A percentile compares a stretch with the other conserved stretches of the same genome.
These are phyloP conservation scores for Apotomis turbidana DNA, from an alignment of 2,888 invertebrate species.

Conservation along the genomic window DNA sequence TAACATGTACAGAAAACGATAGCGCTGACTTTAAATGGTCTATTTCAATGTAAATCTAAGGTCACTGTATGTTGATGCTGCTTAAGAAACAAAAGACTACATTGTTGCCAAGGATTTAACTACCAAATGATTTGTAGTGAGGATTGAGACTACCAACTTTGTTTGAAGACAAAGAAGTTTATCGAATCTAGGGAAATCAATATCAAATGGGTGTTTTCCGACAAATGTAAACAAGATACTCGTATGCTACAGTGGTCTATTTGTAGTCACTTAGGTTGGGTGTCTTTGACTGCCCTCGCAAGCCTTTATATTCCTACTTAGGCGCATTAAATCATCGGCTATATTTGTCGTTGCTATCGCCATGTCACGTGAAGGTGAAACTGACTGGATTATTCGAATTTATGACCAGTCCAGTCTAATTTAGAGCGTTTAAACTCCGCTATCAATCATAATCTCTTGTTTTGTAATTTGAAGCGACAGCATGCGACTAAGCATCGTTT, in stretches of 20 bases:
- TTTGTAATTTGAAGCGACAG: conserved; percentile 6
- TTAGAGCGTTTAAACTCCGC: conserved; percentile 4
- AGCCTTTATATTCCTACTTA: conserved; percentile 25
- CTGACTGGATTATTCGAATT: conserved; percentile 25
- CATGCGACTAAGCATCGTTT: background rate
- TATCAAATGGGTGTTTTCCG: background rate
- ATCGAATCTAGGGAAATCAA: background rate
- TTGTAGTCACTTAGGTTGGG: conserved; percentile 4
- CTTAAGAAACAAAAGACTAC: conserved; percentile 14
- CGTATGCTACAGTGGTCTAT: background rate
- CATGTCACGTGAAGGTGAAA: conserved; percentile 33
- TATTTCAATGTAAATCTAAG: conserved; percentile 20
- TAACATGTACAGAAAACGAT: background rate
- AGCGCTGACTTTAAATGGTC: background rate
- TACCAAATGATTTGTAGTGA: background rate
- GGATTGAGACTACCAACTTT: no score
- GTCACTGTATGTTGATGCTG: conserved; percentile 21
- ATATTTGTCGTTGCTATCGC: conserved; percentile 26
- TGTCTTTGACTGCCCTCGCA: conserved; percentile 8
- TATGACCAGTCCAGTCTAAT: conserved; percentile 1
- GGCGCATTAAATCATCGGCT: conserved; percentile 34
- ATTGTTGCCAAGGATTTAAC: conserved; percentile 1
- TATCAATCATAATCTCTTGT: conserved; percentile 19
- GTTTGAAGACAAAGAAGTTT: background rate
- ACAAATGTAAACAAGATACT: conserved; percentile 4